Percentiles rank a stretch among this genome's conserved stretches.
Conservation (phyloP, 1,140 invertebrate genomes). For the Anastrepha ludens region DNA sequence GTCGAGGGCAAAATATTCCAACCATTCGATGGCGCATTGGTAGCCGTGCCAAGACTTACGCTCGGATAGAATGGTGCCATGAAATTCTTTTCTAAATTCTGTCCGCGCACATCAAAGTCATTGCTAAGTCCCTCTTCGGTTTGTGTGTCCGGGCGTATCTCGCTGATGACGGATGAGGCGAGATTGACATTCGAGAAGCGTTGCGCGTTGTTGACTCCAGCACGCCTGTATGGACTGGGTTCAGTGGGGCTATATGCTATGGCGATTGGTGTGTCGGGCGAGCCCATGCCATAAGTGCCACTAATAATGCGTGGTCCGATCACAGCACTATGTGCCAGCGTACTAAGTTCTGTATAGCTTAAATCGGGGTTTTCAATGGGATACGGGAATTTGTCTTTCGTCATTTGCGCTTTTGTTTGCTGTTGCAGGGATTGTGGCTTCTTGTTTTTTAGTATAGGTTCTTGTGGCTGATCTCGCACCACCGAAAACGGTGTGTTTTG, state of each 20-base stretch:
- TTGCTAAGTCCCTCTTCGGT: constrained; percentile 64
- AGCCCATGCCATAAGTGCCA: constrained; percentile 65
- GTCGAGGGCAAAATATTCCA: constrained; percentile 79
- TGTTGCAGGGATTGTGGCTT: constrained; percentile 67
- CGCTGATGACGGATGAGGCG: constrained; percentile 74
- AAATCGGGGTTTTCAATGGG: constrained; percentile 77
- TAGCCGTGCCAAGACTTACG: constrained; percentile 76
- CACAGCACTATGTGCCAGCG: constrained; percentile 59
- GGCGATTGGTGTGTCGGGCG: constrained; percentile 75
- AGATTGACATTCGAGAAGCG: constrained; percentile 69
- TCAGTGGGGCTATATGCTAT: constrained; percentile 77
- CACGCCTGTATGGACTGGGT: constrained; percentile 60
- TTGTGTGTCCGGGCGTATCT: constrained; percentile 71
- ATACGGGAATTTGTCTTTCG: constrained; percentile 79
- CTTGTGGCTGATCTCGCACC: constrained; percentile 75
- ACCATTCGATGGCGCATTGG: constrained; percentile 75
- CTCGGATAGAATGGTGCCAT: constrained; percentile 84
- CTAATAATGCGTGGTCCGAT: constrained; percentile 68
- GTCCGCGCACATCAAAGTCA: constrained; percentile 69
- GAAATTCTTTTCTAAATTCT: constrained; percentile 77
- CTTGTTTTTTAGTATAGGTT: constrained; percentile 76
- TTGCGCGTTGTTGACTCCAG: constrained; percentile 1
- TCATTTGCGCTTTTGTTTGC: constrained; percentile 60
- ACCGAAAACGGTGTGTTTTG: constrained; percentile 72
- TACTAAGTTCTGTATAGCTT: constrained; percentile 63